Base-by-base conservation (phyloP, 2,888 invertebrate genomes). In the Dynastes grantii region DNA sequence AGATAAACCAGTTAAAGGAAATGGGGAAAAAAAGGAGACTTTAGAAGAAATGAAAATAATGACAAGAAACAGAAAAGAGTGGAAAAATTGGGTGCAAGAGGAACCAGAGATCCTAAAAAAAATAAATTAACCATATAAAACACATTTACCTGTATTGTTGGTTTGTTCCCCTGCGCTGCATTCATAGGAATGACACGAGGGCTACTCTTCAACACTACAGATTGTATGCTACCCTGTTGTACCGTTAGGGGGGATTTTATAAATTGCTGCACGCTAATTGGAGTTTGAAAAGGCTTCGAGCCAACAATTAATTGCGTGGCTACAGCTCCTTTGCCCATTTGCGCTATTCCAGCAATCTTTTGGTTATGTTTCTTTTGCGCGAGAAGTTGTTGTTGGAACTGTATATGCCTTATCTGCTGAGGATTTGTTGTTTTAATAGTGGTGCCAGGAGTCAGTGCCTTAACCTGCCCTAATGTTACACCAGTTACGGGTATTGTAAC, bases 211-310 rank as follows among this genome's bases (percentile, higher is more conserved):
- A 93, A 85, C 13, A 94, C 92, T 0, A 92, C 90, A 80, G 92
- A 91, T 32, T 75, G 73, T 61, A 75, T 75, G 27, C 73, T 75
- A 8, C 92, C 91, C 78, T 91, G 91, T 22, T 91, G 89, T 6
- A 90, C 88, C 4, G 90, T 87, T 81, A 91, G 88, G 2, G 91
- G 91, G 29, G 88, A 84, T 76, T 88, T 83, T 71, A 88, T 88
- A 63, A 95, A 91, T 85, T 95, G 95, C 83, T 95, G 94, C 79
- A 95, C 92, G 0, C 94, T 94, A 87, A 94, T 92, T 0, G 93
- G 91, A 0, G 92, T 90, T 0, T 92, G 91, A 51, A 92, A 82
- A 2, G 91, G 90, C 83, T 93, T 92, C 16, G 92, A 92, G 70
- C 92, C 92, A 2, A 96, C 94, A 73, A 96, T 93, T 79, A 95